Evolutionary conservation across 2,113 vertebrate species (phyloP), one percentile per base, ranked within the genome.

Genomic region (Panthera leo): DNA sequence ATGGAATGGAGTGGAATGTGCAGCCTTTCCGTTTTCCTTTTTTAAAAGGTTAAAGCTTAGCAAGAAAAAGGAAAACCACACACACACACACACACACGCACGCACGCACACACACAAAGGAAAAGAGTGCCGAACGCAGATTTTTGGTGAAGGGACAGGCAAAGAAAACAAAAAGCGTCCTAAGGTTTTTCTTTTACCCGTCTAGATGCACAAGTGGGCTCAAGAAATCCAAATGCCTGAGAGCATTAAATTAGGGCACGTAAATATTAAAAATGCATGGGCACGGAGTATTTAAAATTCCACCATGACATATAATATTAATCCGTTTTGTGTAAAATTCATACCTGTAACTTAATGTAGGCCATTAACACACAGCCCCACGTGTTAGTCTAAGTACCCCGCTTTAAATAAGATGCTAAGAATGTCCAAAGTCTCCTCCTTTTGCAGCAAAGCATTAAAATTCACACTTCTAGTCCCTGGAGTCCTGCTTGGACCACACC

Each of bases 271-370:
- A 98, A 98, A 99, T 99, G 98, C 98, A 98, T 98, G 97, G 98
- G 91, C 96, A 96, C 61, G 63, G 96, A 97, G 92, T 98, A 97
- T 98, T 99, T 98, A 98, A 98, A 98, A 99, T 99, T 98, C 98
- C 97, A 98, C 79, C 95, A 97, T 97, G 98, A 97, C 98, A 98
- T 98, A 98, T 98, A 98, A 98, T 98, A 98, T 99, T 99, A 98
- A 98, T 98, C 98, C 79, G 55, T 98, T 99, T 98, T 98, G 98
- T 99, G 98, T 98, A 98, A 99, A 98, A 99, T 99, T 99, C 98
- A 99, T 99, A 99, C 98, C 98, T 98, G 98, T 98, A 98, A 99
- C 97, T 98, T 99, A 97, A 99, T 98, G 98, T 98, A 97, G 95
- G 89, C 97, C 98, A 98, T 99, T 98, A 98, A 96, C 92, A 97